phyloP scores from a whole-genome alignment of 2,888 invertebrate species.

The Tetragonisca angustula region DNA sequence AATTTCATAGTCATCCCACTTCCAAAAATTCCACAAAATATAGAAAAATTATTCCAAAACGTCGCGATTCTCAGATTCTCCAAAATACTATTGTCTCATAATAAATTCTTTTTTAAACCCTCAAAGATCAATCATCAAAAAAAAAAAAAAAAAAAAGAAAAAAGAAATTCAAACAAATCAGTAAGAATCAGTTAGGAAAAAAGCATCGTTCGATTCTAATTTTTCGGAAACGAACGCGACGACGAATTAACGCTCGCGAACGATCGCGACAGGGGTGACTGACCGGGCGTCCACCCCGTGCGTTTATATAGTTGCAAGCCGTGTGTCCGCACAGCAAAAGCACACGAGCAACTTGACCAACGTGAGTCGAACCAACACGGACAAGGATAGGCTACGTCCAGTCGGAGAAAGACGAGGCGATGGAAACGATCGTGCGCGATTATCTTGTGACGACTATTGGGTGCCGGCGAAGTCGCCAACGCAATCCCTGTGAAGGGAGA shows the following conservation, averaged over 20 bases:
- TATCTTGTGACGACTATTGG: slow-evolving; percentile 61
- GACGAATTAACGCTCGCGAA: neutral
- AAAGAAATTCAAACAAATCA: neutral
- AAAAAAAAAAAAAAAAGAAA: neutral
- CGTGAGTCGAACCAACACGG: slow-evolving; percentile 5
- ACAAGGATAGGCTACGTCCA: slow-evolving; percentile 3
- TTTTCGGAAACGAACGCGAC: slow-evolving; percentile 21
- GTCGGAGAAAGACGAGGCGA: slow-evolving; percentile 6
- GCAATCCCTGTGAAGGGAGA: neutral
- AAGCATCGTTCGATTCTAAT: neutral
- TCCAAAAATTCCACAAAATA: neutral
- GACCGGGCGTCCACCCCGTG: slow-evolving; percentile 82
- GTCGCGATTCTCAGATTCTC: neutral
- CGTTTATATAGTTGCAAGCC: slow-evolving; percentile 73
- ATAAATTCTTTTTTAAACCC: neutral
- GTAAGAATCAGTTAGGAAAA: neutral
- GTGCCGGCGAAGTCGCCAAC: slow-evolving; percentile 6
- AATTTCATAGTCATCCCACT: neutral
- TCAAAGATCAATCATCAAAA: neutral
- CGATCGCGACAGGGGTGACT: slow-evolving; percentile 73
- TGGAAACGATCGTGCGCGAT: slow-evolving; percentile 54
- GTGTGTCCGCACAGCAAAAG: slow-evolving; percentile 10
- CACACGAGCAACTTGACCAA: slow-evolving; percentile 30
- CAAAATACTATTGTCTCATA: neutral
- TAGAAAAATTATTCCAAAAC: neutral